phyloP scores from a whole-genome alignment of 2,797 vertebrate genomes.

The Sebastes oblongus region DNA sequence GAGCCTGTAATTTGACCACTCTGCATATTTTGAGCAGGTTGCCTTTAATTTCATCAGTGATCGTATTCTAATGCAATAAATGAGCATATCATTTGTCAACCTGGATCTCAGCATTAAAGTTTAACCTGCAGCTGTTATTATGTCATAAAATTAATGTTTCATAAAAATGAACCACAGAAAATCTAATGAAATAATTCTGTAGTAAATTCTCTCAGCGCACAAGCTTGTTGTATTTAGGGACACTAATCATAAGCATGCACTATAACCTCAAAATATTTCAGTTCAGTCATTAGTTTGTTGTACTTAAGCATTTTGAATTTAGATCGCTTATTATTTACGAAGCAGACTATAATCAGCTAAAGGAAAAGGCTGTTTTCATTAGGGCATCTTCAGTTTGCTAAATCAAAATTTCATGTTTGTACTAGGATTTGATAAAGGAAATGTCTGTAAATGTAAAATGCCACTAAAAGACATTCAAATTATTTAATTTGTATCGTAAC shows the following conservation, averaged over 20 bases:
- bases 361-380: neutral
- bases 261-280: neutral
- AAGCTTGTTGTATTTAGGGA: neutral
- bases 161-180: neutral
- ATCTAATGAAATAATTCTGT: neutral
- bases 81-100: neutral
- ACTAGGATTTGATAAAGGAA: neutral
- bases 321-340: neutral
- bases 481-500: neutral
- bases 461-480: neutral
- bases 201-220: neutral
- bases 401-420: neutral
- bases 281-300: neutral
- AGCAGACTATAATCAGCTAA: neutral
- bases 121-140: neutral
- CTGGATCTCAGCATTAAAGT: neutral
- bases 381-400: neutral
- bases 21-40: neutral
- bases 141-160: neutral
- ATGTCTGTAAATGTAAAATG: conserved; percentile 18
- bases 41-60: neutral
- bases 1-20: neutral
- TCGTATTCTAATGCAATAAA: neutral
- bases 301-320: neutral
- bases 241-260: neutral